Evolutionary conservation across 1,140 invertebrate species (phyloP).

Genomic region (Nixonia krombeini): DNA sequence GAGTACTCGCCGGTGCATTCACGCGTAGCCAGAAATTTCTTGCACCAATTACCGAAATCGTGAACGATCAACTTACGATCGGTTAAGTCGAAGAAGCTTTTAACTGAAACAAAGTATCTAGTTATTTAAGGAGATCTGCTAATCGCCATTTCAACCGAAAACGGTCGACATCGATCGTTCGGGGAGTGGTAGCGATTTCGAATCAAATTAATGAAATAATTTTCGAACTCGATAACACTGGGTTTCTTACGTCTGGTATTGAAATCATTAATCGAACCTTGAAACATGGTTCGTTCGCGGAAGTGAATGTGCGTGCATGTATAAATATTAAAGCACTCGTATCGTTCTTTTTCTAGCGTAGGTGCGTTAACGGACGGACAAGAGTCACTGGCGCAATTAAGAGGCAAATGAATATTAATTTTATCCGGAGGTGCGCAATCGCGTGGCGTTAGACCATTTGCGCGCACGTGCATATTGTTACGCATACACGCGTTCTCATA

Average conservation of each 20-base stretch:
- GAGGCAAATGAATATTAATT: not conserved
- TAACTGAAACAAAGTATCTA: conserved; percentile 9
- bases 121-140: conserved; percentile 6
- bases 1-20: conserved; percentile 36
- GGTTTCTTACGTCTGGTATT: no score
- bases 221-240: no score
- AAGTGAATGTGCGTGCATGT: not conserved
- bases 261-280: no score
- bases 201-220: no score
- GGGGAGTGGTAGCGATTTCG: no score
- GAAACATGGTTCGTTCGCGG: no score
- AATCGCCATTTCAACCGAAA: no score
- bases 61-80: conserved; percentile 29
- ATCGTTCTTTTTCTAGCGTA: not conserved
- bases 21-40: conserved; percentile 31
- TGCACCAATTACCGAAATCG: conserved; percentile 31
- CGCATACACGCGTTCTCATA: conserved; percentile 18
- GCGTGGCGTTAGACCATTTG: conserved; percentile 54
- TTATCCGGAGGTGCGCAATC: not conserved
- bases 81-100: conserved; percentile 27
- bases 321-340: not conserved
- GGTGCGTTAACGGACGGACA: not conserved
- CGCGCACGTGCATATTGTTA: conserved; percentile 22
- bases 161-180: no score
- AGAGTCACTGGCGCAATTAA: no score